Base-by-base conservation (phyloP, 1,140 invertebrate species). In the Stegodyphus dumicola region DNA sequence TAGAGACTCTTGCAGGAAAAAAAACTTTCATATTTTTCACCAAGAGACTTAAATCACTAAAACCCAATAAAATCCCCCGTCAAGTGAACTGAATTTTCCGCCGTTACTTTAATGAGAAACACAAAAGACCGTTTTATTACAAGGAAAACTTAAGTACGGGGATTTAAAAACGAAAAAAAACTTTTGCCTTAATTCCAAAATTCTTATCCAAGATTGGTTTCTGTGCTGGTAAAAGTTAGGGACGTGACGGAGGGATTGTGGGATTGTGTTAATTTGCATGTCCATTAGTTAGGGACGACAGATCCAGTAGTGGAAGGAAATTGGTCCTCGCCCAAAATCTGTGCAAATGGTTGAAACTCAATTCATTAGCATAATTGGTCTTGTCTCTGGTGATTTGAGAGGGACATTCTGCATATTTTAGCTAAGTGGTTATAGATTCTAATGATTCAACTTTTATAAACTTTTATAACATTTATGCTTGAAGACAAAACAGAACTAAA, bases 261-360 rank as follows among this genome's bases (percentile, higher is more conserved):
- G 78, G 78, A 81, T 81, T 74, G 54, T 73, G 78, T 81, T 81
- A 81, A 81, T 81, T 81, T 81, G 78, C 78, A 81, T 81, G 70
- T 18, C 56, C 78, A 81, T 81, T 81, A 81, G 78, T 60, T 81
- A 73, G 70, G 60, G 49, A 15, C 33, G 33, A 33, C 33, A 33
- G 33, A 33, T 33, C 33, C 33, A 6, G 77, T 51, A 52, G 54
- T 17, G 70, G 48, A 65, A 69, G 13, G 65, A 81, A 81, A 81
- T 81, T 81, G 78, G 69, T 73, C 54, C 33, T 65, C 69, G 69
- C 49, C 67, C 33, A 65, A 81, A 81, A 81, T 81, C 78, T 81
- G 69, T 73, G 69, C 49, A 73, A 79, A 79, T 81, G 69, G 66
- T 81, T 64, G 69, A 64, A 73, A 73, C 78, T 81, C 69, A 81